Conservation (phyloP, 2,113 vertebrate genomes). For the Cavia aperea region DNA sequence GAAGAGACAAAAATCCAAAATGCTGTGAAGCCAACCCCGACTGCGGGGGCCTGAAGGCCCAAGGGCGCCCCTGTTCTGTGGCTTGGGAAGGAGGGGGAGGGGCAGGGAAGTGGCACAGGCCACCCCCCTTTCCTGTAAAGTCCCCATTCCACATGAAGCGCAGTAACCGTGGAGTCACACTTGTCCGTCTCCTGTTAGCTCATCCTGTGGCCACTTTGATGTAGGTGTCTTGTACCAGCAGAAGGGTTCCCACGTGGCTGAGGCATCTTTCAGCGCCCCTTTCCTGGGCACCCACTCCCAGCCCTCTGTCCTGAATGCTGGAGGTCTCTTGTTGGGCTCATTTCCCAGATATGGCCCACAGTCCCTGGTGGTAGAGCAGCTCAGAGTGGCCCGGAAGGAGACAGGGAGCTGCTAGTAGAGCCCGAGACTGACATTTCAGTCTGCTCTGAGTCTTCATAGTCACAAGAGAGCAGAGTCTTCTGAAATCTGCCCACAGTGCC, state of each 20-base stretch:
- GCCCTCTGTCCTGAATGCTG: neutral
- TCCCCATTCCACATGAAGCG: conserved; percentile 61
- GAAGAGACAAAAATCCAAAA: conserved; percentile 6
- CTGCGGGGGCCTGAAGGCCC: neutral
- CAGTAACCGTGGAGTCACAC: conserved; percentile 72
- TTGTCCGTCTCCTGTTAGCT: conserved; percentile 65
- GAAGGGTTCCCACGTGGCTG: neutral
- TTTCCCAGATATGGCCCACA: no score
- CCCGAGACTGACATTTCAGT: neutral
- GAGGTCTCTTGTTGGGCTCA: no score
- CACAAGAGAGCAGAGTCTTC: neutral
- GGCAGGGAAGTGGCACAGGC: neutral
- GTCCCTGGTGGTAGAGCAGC: no score
- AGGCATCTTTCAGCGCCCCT: neutral
- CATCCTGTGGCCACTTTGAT: conserved; percentile 60
- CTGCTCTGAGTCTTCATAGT: neutral
- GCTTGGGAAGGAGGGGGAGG: neutral
- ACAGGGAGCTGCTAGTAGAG: neutral
- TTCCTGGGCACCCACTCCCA: neutral
- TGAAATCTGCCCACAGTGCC: neutral
- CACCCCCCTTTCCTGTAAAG: conserved; percentile 30
- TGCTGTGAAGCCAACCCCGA: neutral
- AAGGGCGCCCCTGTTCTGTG: neutral
- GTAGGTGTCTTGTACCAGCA: conserved; percentile 29
- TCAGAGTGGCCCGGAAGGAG: no score